A percentile compares a stretch with the other conserved stretches of the same genome.
Conservation (phyloP, 1,140 invertebrate species). For the Uloborus diversus region DNA sequence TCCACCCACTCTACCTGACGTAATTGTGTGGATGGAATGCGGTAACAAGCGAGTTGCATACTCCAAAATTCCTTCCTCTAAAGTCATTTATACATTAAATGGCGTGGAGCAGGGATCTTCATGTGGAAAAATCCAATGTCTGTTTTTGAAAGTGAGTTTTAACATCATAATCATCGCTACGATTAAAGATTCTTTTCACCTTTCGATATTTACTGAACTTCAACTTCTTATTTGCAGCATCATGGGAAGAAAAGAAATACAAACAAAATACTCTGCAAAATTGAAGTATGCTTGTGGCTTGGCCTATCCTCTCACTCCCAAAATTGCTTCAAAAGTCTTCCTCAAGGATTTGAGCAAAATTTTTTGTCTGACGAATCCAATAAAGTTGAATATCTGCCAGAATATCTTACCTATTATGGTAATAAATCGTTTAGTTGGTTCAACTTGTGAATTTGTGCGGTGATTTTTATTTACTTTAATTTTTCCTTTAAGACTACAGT, state of each 20-base stretch:
- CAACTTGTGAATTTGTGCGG: no score
- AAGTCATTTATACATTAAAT: conserved; percentile 80
- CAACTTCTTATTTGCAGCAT: neutral
- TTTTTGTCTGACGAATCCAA: no score
- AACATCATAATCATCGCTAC: neutral
- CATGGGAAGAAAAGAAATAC: conserved; percentile 82
- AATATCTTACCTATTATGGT: no score
- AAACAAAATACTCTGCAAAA: neutral
- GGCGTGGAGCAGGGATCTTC: conserved; percentile 79
- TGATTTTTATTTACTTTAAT: no score
- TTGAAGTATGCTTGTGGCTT: conserved; percentile 8
- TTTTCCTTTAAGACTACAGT: no score
- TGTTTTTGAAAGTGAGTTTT: conserved; percentile 63
- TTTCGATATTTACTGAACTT: neutral
- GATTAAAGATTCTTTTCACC: neutral
- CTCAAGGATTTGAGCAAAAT: neutral
- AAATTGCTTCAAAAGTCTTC: neutral
- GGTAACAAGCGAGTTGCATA: conserved; percentile 83
- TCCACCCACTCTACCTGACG: conserved; percentile 83
- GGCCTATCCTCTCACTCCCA: neutral
- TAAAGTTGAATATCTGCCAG: no score
- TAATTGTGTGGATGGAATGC: conserved; percentile 86
- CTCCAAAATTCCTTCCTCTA: conserved; percentile 77
- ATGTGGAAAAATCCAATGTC: conserved; percentile 80
- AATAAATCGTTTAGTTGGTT: no score